Evolutionary conservation across 2,113 vertebrate species (phyloP), one percentile per base, ranked within the genome.

Genomic region (Nymphicus hollandicus): DNA sequence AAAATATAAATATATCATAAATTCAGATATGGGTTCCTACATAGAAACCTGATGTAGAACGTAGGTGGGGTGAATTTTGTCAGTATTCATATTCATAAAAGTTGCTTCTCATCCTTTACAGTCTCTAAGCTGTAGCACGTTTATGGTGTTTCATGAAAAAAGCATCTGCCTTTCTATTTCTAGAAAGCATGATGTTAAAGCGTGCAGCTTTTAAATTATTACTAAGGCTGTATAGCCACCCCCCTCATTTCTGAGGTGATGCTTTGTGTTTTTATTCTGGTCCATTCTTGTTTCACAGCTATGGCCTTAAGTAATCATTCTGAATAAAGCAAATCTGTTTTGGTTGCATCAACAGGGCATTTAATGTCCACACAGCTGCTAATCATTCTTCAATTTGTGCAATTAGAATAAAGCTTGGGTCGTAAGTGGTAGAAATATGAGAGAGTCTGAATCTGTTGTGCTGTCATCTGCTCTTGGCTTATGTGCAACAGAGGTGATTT

Each of bases 381-480:
- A 94, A 91, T 97, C 69, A 74, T 64, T 88, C 94, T 93, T 92
- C 91, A 91, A 58, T 94, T 93, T 82, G 69, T 93, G 91, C 82
- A 92, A 87, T 92, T 96, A 94, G 50, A 87, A 22, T 91, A 71
- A 90, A 96, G 69, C 76, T 90, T 17, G 2, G 88, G 79, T 86
- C 55, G 27, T 77, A 88, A 96, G 91, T 82, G 53, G 69, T 81
- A 73, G 79, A 84, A 95, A 88, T 85, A 64, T 11, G 58, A 88
- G 71, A 50, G 63, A 79, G 49, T 65, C 39, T 60, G 72, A 68
- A 66, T 77, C 81, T 95, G 65, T 65, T 86, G 9, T 52, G 65
- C 68, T 74, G 29, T 91, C 4, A 4, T 74, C 76, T 89, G 63
- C 35, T 78, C 76, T 92, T 86, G 49, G 56, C 80, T 82, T 88